These are phyloP conservation scores for Bedellia somnulentella DNA, from an alignment of 2,888 invertebrate species.

Conservation along the genomic window DNA sequence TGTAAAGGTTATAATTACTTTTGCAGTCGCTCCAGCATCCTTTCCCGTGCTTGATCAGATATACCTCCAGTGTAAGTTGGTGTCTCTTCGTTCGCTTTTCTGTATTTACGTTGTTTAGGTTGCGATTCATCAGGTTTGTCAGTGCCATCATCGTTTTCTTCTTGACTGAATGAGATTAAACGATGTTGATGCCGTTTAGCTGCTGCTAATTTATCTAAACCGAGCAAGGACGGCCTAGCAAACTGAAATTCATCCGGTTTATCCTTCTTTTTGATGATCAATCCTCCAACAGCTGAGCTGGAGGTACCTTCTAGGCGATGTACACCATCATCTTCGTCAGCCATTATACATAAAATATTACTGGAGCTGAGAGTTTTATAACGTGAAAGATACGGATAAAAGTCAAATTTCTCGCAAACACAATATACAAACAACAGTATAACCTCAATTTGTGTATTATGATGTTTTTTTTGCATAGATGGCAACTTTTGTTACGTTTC, in stretches of 20 bases:
- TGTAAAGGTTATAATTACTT: slow-evolving; percentile 20
- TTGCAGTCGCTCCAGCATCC: slow-evolving; percentile 68
- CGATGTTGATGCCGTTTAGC: slow-evolving; percentile 69
- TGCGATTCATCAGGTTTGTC: slow-evolving; percentile 17
- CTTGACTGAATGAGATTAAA: slow-evolving; percentile 67
- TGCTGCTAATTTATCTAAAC: slow-evolving; percentile 85
- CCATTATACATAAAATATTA: too few relatives aligned
- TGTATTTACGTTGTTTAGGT: slow-evolving; percentile 69
- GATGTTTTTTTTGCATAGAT: too few relatives aligned
- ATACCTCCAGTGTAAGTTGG: slow-evolving; percentile 95
- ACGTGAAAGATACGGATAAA: too few relatives aligned
- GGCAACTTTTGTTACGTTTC: too few relatives aligned
- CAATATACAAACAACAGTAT: background rate
- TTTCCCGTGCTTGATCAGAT: slow-evolving; percentile 73
- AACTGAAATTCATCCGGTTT: slow-evolving; percentile 70
- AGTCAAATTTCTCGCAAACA: too few relatives aligned
- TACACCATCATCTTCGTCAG: slow-evolving; percentile 59
- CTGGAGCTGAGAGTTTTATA: too few relatives aligned
- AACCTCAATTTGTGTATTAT: background rate
- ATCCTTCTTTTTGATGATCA: slow-evolving; percentile 68
- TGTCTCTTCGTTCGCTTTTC: slow-evolving; percentile 82
- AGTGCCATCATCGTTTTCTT: slow-evolving; percentile 26
- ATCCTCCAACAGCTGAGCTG: slow-evolving; percentile 67
- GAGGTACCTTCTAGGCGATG: slow-evolving; percentile 74
- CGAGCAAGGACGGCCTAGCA: slow-evolving; percentile 75